Conservation (phyloP, 2,888 invertebrate species). For the Neelides folsomi region DNA sequence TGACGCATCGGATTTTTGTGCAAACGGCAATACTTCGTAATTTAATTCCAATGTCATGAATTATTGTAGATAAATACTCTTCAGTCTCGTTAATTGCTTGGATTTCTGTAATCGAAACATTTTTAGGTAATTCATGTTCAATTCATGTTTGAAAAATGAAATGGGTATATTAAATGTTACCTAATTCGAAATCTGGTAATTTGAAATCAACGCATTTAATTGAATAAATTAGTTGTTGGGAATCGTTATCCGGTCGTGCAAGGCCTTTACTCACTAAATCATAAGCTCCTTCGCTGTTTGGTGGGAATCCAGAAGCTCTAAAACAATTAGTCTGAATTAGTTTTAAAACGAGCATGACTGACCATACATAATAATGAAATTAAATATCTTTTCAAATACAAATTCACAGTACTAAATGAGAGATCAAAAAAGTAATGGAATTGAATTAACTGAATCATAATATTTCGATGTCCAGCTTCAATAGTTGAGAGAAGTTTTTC, state of each 20-base stretch:
- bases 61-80: slow-evolving; percentile 56
- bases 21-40: slow-evolving; percentile 69
- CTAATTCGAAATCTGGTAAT: slow-evolving; percentile 70
- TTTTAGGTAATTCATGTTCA: background rate
- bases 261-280: slow-evolving; percentile 72
- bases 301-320: slow-evolving; percentile 62
- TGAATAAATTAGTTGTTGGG: slow-evolving; percentile 67
- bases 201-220: slow-evolving; percentile 70
- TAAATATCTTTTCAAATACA: no score
- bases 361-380: no score
- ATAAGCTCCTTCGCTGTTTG: slow-evolving; percentile 77
- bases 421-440: no score
- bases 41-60: slow-evolving; percentile 70
- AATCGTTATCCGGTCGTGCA: slow-evolving; percentile 56
- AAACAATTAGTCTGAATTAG: no score
- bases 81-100: slow-evolving; percentile 76
- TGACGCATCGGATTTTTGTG: slow-evolving; percentile 60
- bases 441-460: slow-evolving; percentile 64
- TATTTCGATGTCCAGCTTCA: slow-evolving; percentile 72
- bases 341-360: no score
- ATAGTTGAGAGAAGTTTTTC: slow-evolving; percentile 62
- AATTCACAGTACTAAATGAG: no score
- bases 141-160: background rate
- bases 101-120: slow-evolving; percentile 51
- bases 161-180: slow-evolving; percentile 39